A percentile compares a stretch with the other conserved stretches of the same genome.
phyloP scores from a whole-genome alignment of 2,797 vertebrate species.

The Chelon auratus region DNA sequence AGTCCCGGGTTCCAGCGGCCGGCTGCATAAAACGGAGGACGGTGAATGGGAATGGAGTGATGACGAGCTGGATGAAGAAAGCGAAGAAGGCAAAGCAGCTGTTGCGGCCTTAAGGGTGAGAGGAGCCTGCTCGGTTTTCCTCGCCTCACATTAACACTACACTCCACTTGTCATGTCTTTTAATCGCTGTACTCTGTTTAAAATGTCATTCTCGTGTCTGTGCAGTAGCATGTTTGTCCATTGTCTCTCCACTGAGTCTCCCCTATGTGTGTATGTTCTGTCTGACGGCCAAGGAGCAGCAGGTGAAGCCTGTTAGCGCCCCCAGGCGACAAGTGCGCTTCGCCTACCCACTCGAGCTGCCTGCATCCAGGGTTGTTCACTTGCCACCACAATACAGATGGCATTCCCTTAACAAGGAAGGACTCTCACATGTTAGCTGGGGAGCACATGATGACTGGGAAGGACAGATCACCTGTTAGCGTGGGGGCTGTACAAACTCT shows the following conservation, averaged over 20 bases:
- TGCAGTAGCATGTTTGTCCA: constrained; percentile 69
- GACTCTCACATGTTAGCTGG: constrained; percentile 60
- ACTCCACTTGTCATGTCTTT: constrained; percentile 42
- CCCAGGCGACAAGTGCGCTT: constrained; percentile 88
- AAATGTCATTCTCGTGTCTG: constrained; percentile 66
- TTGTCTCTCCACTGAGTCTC: constrained; percentile 76
- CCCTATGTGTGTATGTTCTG: constrained; percentile 75
- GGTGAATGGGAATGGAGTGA: constrained; percentile 98
- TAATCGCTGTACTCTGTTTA: constrained; percentile 45
- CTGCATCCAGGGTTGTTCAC: constrained; percentile 86
- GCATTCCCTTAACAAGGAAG: constrained; percentile 86
- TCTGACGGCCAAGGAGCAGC: constrained; percentile 86
- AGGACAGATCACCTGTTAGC: not conserved
- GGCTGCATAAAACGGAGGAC: constrained; percentile 97
- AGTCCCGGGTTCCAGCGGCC: constrained; percentile 96
- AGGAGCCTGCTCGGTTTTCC: not conserved
- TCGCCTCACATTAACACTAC: constrained; percentile 42
- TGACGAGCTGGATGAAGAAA: constrained; percentile 97
- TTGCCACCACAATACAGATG: constrained; percentile 84
- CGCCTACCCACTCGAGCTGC: constrained; percentile 87
- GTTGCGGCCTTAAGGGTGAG: constrained; percentile 94
- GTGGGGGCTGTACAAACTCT: not conserved
- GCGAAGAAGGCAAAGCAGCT: constrained; percentile 96
- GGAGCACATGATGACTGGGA: not conserved
- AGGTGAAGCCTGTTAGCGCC: constrained; percentile 83